phyloP scores from a whole-genome alignment of 1,140 invertebrate species.

The Mya arenaria region DNA sequence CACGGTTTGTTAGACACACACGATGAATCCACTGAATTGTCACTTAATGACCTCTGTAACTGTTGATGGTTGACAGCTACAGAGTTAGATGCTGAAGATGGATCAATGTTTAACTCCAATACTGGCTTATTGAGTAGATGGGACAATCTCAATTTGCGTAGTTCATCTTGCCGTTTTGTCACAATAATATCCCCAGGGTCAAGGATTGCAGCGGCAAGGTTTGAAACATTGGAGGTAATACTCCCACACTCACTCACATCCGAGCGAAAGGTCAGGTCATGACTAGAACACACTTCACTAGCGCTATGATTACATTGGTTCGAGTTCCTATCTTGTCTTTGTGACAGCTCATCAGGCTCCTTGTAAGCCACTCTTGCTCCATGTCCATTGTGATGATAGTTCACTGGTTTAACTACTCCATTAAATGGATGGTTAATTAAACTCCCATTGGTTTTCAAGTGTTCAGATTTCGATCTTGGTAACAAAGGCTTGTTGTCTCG shows the following conservation, averaged over 20 bases:
- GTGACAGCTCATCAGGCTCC: conserved; percentile 22
- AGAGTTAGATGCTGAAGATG: not conserved
- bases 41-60: conserved; percentile 33
- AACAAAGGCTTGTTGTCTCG: not conserved
- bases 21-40: conserved; percentile 36
- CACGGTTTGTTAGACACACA: conserved; percentile 23
- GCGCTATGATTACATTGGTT: not conserved
- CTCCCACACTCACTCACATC: conserved; percentile 8
- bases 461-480: conserved; percentile 46
- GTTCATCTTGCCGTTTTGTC: conserved; percentile 38
- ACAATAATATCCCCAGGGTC: conserved; percentile 42
- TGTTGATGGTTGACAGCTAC: not conserved
- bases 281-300: not conserved
- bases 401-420: conserved; percentile 6
- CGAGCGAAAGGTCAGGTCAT: not conserved
- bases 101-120: no score
- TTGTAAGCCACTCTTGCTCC: conserved; percentile 41
- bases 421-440: conserved; percentile 49
- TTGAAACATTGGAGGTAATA: not conserved
- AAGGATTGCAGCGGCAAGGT: conserved; percentile 1
- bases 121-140: conserved; percentile 44
- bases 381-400: not conserved
- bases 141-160: conserved; percentile 41
- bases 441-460: conserved; percentile 54
- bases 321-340: not conserved